Base-by-base conservation (phyloP, 2,113 vertebrate genomes). In the Tricholaema leucomelas region DNA sequence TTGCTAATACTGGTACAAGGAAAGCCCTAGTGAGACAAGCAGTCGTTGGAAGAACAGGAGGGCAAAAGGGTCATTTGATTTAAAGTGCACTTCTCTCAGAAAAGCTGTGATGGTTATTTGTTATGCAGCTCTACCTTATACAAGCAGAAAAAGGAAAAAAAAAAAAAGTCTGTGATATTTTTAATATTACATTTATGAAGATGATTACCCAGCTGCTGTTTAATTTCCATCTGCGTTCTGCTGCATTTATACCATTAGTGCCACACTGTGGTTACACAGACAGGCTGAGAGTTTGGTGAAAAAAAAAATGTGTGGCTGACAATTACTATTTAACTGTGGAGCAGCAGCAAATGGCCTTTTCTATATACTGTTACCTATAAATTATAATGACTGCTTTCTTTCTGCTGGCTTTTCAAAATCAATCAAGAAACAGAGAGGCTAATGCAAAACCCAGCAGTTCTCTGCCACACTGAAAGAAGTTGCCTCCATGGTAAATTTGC, bases 241-340 rank as follows among this genome's bases (percentile, higher is more conserved):
- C 92, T 82, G 92, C 87, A 60, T 88, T 95, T 92, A 96, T 92
- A 80, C 81, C 71, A 82, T 95, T 95, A 96, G 93, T 92, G 94
- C 93, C 96, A 96, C 94, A 96, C 93, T 95, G 92, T 95, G 91
- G 93, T 91, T 96, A 92, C 83, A 86, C 59, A 86, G 88, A 87
- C 83, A 90, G 88, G 42, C 77, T 92, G 30, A 5, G 64, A 88
- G 59, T 87, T 87, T 78, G 65, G 48, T 84, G 59, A 59, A 88
- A 76, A 71, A 88, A 83, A 72, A n/a, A n/a, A n/a, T n/a, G 52
- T 9, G 18, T 35, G 55, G 33, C 78, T 92, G 60, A 85, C 86
- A 91, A 80, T 88, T 85, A 70, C 24, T 59, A 60, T 85, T 66
- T 80, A 87, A 66, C 75, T 60, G 38, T 79, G 42, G 30, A 87